phyloP scores from a whole-genome alignment of 2,888 invertebrate species.

The Amphipoea oculea region DNA sequence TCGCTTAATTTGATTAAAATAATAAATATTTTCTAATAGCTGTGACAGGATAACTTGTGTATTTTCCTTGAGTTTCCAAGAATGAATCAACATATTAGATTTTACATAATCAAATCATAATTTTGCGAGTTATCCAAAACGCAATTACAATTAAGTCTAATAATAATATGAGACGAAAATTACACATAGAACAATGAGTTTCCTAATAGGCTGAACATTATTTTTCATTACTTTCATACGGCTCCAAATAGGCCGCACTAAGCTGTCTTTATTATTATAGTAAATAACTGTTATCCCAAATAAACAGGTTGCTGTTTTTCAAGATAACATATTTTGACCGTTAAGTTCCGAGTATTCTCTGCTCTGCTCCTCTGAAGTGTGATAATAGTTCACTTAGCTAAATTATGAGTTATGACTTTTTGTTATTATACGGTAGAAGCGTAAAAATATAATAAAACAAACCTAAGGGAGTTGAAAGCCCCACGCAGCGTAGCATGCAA shows the following conservation, averaged over 20 bases:
- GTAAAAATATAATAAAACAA: slow-evolving; percentile 10
- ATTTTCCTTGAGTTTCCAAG: background rate
- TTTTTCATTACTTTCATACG: slow-evolving; percentile 48
- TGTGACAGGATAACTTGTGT: background rate
- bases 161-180: slow-evolving; percentile 9
- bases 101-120: background rate
- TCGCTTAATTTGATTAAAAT: background rate
- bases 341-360: slow-evolving; percentile 17
- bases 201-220: slow-evolving; percentile 43
- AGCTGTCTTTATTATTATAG: slow-evolving; percentile 45
- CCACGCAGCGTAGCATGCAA: slow-evolving; percentile 11
- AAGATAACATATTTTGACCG: slow-evolving; percentile 42
- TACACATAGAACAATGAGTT: slow-evolving; percentile 37
- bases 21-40: background rate
- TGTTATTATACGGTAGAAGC: slow-evolving; percentile 1
- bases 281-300: slow-evolving; percentile 47
- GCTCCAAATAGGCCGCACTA: slow-evolving; percentile 29
- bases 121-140: slow-evolving; percentile 1
- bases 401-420: slow-evolving; percentile 16
- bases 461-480: slow-evolving; percentile 16
- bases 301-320: slow-evolving; percentile 51
- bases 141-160: slow-evolving; percentile 33
- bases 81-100: background rate
- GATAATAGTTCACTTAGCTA: slow-evolving; percentile 34
- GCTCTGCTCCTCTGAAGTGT: background rate